Evolutionary conservation across 2,797 vertebrate species (phyloP).

Genomic region (Acanthopagrus latus): DNA sequence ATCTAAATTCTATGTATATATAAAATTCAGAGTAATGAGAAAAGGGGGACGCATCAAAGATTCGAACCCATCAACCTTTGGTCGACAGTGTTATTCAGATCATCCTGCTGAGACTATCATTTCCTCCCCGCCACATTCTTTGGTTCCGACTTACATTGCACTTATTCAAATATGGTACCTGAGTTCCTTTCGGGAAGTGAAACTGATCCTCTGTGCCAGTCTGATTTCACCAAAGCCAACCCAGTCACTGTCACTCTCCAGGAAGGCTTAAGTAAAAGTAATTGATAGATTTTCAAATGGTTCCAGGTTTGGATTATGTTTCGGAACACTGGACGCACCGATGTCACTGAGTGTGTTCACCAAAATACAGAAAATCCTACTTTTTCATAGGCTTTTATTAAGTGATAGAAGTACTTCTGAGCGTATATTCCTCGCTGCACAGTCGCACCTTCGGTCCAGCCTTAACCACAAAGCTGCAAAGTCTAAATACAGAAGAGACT

Average conservation of each 20-base stretch:
- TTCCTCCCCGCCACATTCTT: conserved; percentile 20
- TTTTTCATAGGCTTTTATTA: conserved; percentile 44
- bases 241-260: conserved; percentile 3
- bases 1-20: not conserved
- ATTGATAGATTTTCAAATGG: conserved; percentile 59
- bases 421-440: conserved; percentile 14
- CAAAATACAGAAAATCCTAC: conserved; percentile 35
- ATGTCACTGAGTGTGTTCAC: conserved; percentile 38
- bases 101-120: conserved; percentile 11
- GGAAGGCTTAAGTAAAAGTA: conserved; percentile 36
- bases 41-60: not conserved
- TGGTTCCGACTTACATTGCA: conserved; percentile 38
- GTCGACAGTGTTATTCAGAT: not conserved
- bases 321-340: conserved; percentile 27
- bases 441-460: conserved; percentile 34
- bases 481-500: conserved; percentile 44
- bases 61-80: conserved; percentile 13
- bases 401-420: conserved; percentile 29
- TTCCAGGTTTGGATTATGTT: conserved; percentile 44
- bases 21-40: conserved; percentile 11
- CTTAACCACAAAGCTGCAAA: conserved; percentile 30
- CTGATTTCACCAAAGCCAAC: conserved; percentile 44
- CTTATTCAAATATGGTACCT: conserved; percentile 29
- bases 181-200: not conserved
- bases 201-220: conserved; percentile 34